Evolutionary conservation across 1,140 invertebrate genomes (phyloP), one percentile per base, ranked within the genome.

Genomic region (Neodiprion pinetum): DNA sequence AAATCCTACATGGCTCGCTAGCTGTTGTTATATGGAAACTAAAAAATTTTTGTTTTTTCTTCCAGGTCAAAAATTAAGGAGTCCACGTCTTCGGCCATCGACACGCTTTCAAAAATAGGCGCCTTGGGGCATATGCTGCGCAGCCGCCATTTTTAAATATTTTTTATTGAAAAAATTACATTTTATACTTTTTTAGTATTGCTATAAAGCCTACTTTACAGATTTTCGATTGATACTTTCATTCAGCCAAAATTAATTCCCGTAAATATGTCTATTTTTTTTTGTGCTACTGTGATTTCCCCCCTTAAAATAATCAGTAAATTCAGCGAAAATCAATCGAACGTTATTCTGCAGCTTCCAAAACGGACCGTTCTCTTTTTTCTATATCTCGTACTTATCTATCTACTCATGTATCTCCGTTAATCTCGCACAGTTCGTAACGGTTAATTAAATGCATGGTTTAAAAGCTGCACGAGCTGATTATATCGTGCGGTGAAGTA

Each of bases 1-100:
- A 76, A 76, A 73, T 76, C 72, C 72, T 76, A 72, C 75, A 68
- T 76, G 74, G 68, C 71, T 76, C 72, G 73, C 4, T 76, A 73
- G 72, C 69, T 70, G 23, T 48, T 76, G 28, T 48, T 74, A 74
- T 76, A 65, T 71, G 74, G 28, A 76, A 71, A 49, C 50, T 8
- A 68, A 76, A 76, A 74, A 66, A n/a, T 14, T 76, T 76, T 71
- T 47, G 23, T 48, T 11, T 14, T 61, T 74, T 47, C 66, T 76
- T 65, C 49, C 50, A 50, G 71, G 48, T 49, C n/a, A 71, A 67
- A 76, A 76, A 67, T 76, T 71, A 74, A 50, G 69, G 75, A 49
- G 72, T 61, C 69, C 74, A 67, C 69, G 23, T 49, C 11, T 76
- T 65, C 72, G 73, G 72, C 75, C 69, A 70, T 76, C 69, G 61